Evolutionary conservation across 2,797 vertebrate genomes (phyloP), one percentile per base, ranked within the genome.

Genomic region (Linurgus olivaceus): DNA sequence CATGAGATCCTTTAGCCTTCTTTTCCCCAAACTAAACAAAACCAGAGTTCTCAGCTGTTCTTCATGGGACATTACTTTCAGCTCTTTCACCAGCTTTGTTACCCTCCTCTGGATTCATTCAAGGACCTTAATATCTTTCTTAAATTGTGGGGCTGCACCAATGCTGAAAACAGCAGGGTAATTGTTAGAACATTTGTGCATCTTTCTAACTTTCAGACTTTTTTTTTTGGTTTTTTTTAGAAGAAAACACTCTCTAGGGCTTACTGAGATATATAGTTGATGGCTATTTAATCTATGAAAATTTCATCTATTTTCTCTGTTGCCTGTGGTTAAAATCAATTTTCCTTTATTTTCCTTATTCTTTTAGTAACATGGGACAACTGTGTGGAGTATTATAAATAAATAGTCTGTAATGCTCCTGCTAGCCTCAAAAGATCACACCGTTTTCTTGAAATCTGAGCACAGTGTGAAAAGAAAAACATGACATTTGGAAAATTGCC

Each of bases 31-130:
- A 35, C 16, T 13, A 25, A 47, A 55, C 1, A 65, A 59, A 9
- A 6, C 1, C 23, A 20, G 18, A 62, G 14, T 24, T 7, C 8
- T 11, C 4, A n/a, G 18, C 1, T 25, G 13, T 2, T 76, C 31
- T 10, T 48, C 10, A 11, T 4, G 38, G 18, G 8, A 35, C 16
- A 29, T n/a, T 40, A 8, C 8, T 51, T 75, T 10, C 8, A 57
- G 8, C 13, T 17, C 26, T 57, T 86, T 40, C 29, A 58, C 16
- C 25, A 52, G 18, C 8, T 63, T 52, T 75, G 6, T 47, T 68
- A 11, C 2, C 7, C 10, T 33, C 4, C 9, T 45, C 48, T 52
- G 18, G 9, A 47, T 57, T 28, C 7, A 35, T 51, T 51, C 38
- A 70, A 68, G 29, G 18, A 40, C 9, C 26, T 63, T 17, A 31